These are phyloP conservation scores for Callipepla squamata DNA, from an alignment of 2,113 vertebrate species.

Conservation along the genomic window DNA sequence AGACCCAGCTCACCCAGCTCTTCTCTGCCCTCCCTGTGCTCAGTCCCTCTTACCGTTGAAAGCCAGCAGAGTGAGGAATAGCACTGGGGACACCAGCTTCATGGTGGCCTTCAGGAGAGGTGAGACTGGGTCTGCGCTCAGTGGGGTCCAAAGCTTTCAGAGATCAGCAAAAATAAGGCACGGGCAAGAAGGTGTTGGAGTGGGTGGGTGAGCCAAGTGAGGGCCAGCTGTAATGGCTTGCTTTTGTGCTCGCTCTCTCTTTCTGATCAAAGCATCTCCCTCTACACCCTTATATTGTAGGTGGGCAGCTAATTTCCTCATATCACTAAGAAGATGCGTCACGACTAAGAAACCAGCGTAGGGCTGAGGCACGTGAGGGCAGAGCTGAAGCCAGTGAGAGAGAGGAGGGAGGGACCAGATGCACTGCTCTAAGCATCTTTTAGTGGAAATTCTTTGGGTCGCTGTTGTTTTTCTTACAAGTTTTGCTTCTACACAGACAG, in stretches of 20 bases:
- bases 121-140: fast-evolving
- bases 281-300: constrained; percentile 51
- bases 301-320: constrained; percentile 56
- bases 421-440: constrained; percentile 61
- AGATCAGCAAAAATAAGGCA: background rate
- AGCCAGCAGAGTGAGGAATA: background rate
- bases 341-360: constrained; percentile 10
- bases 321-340: constrained; percentile 47
- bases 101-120: constrained; percentile 34
- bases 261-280: constrained; percentile 22
- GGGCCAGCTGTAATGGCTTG: background rate
- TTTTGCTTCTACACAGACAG: constrained; percentile 71
- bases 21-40: background rate
- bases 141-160: background rate
- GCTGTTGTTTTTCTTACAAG: constrained; percentile 72
- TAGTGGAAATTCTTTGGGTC: constrained; percentile 70
- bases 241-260: background rate
- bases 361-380: constrained; percentile 42
- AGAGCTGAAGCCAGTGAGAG: background rate
- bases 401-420: constrained; percentile 37
- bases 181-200: background rate
- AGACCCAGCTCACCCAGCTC: background rate
- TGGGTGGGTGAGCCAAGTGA: background rate
- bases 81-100: background rate
- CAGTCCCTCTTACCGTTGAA: constrained; percentile 51